Conservation (phyloP, 2,797 vertebrate species). For the Streptopelia turtur region DNA sequence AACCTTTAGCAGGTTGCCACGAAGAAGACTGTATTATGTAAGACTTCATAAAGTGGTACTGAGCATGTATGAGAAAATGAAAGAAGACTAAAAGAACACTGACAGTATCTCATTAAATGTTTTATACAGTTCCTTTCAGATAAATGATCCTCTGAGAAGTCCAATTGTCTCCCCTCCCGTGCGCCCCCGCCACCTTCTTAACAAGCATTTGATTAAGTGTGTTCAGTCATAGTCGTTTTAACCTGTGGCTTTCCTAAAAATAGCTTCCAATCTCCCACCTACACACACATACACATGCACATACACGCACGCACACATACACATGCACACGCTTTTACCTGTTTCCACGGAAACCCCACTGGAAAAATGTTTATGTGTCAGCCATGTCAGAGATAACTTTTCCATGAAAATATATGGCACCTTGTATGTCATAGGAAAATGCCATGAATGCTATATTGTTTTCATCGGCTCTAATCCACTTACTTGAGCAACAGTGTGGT, state of each 20-base stretch:
- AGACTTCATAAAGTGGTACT: background rate
- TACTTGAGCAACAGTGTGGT: background rate
- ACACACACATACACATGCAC: background rate
- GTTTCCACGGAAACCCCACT: constrained; percentile 68
- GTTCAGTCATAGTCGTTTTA: constrained; percentile 1
- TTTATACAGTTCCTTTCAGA: constrained; percentile 11
- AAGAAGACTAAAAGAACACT: background rate
- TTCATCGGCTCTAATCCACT: background rate
- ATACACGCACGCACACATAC: background rate
- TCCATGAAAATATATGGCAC: background rate
- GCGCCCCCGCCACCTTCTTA: background rate
- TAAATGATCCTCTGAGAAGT: background rate
- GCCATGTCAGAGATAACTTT: constrained; percentile 30
- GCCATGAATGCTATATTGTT: background rate
- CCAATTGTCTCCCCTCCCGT: background rate
- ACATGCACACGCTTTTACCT: background rate
- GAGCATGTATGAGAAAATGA: background rate
- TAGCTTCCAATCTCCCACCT: constrained; percentile 51
- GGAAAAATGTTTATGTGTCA: constrained; percentile 42
- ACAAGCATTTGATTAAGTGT: constrained; percentile 24
- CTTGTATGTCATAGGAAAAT: background rate
- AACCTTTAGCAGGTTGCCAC: constrained; percentile 35
- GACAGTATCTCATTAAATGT: constrained; percentile 1
- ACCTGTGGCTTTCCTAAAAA: constrained; percentile 65
- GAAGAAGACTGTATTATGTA: background rate